Evolutionary conservation across 2,797 vertebrate species (phyloP), one percentile per base, ranked within the genome.

Genomic region (Octomys mimax): DNA sequence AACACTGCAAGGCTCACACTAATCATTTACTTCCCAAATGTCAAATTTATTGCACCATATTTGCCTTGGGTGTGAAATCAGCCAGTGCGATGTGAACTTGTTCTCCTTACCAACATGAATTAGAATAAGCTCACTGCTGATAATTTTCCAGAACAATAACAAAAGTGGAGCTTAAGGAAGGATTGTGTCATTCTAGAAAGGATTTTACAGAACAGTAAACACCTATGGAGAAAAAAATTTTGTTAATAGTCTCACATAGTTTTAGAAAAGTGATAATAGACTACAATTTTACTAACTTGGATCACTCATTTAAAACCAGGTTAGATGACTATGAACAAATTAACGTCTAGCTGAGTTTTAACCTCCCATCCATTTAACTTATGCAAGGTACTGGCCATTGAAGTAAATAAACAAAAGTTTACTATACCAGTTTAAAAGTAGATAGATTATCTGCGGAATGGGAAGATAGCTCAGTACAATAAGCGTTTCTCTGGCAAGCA

Each of bases 161-260:
- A 95, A 92, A 91, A 59, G 5, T 14, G 26, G 94, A 94, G 2
- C 3, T 42, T 42, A 91, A 83, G 82, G 62, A 80, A 10, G 64
- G 83, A 33, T 75, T 77, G 46, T 57, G 64, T 49, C 24, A 62
- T 85, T 78, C 21, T 73, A 87, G 89, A 54, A 77, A 36, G 19
- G 6, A 49, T 73, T 90, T 88, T 85, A 71, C 42, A 66, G 78
- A 85, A 93, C 31, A 62, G 64, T 85, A 39, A 70, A 71, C 71
- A 70, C 81, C 16, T 36, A 0, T 22, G 16, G 49, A 82, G 6
- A 92, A 62, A 49, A 42, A 49, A 85, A 88, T 13, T 2, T 78
- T 92, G 39, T 46, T 91, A 26, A 70, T 28, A 82, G 13, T 88
- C 49, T 91, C 95, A 92, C 11, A 85, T 92, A 36, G 26, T 68